A percentile compares a stretch with the other conserved stretches of the same genome.
These are phyloP conservation scores for Alcis repandata DNA, from an alignment of 2,888 invertebrate genomes.

Conservation along the genomic window DNA sequence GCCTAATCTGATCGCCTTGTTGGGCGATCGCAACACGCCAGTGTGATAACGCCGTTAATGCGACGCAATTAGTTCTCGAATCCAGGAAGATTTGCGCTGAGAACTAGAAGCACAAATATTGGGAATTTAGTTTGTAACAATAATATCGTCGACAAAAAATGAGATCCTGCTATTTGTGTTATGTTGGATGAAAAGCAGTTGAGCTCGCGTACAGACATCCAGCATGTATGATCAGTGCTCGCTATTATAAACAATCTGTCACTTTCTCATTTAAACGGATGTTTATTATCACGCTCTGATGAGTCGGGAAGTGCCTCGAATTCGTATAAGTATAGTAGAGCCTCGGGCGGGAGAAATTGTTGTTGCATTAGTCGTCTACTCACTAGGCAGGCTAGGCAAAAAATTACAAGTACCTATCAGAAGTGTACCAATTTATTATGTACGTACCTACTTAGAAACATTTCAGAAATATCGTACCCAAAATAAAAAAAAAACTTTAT, in stretches of 20 bases:
- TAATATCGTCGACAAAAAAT: not conserved
- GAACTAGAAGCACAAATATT: not conserved
- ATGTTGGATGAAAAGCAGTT: not conserved
- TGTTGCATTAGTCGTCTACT: not conserved
- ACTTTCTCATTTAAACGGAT: slow-evolving; percentile 10
- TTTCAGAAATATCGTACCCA: too few relatives aligned
- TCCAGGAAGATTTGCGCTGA: slow-evolving; percentile 4
- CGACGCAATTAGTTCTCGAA: not conserved
- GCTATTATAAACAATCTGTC: not conserved
- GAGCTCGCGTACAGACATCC: not conserved
- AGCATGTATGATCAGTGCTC: not conserved
- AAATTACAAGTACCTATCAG: too few relatives aligned
- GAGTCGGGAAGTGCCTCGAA: slow-evolving; percentile 1
- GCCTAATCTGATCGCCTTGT: too few relatives aligned
- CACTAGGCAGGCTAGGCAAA: too few relatives aligned
- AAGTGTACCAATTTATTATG: too few relatives aligned
- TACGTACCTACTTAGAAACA: too few relatives aligned
- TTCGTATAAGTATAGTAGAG: not conserved
- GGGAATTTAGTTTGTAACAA: not conserved
- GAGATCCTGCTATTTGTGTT: not conserved
- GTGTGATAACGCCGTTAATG: not conserved
- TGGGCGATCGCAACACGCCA: not conserved
- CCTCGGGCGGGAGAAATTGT: not conserved
- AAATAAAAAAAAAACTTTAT: too few relatives aligned
- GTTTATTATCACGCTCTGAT: slow-evolving; percentile 7